Evolutionary conservation across 2,113 vertebrate species (phyloP).

Genomic region (Pterocles orientalis): DNA sequence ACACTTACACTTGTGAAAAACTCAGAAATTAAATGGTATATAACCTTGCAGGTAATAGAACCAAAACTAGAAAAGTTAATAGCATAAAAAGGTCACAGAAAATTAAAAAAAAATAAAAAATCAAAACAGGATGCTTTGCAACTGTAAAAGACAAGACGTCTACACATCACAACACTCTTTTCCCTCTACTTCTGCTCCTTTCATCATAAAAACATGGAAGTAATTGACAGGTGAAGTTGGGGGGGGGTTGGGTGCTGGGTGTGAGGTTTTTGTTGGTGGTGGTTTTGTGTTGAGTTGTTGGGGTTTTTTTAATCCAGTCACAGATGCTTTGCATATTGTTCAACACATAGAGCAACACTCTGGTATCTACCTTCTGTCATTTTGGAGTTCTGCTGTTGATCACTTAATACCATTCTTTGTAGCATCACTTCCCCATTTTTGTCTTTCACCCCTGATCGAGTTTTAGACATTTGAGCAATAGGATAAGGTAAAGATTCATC

Average conservation of each 20-base stretch:
- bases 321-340: not conserved
- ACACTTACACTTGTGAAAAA: not conserved
- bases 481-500: not conserved
- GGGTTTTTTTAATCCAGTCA: not conserved
- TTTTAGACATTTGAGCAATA: not conserved
- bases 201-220: not conserved
- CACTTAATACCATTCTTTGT: not conserved
- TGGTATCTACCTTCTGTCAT: not conserved
- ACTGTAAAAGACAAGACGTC: not conserved
- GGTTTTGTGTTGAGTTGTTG: not conserved
- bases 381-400: not conserved
- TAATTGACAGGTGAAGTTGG: not conserved
- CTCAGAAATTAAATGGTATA: not conserved
- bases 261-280: not conserved
- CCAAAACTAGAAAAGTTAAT: not conserved
- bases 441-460: not conserved
- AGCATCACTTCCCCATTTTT: not conserved
- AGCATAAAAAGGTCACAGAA: not conserved
- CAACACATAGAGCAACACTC: not conserved
- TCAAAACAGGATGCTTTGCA: not conserved
- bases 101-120: not conserved
- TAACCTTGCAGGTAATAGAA: not conserved
- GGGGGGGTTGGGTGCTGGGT: no score
- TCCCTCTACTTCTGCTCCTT: not conserved
- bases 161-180: not conserved